Evolutionary conservation across 2,888 invertebrate species (phyloP).

Genomic region (Drosophila putrida): DNA sequence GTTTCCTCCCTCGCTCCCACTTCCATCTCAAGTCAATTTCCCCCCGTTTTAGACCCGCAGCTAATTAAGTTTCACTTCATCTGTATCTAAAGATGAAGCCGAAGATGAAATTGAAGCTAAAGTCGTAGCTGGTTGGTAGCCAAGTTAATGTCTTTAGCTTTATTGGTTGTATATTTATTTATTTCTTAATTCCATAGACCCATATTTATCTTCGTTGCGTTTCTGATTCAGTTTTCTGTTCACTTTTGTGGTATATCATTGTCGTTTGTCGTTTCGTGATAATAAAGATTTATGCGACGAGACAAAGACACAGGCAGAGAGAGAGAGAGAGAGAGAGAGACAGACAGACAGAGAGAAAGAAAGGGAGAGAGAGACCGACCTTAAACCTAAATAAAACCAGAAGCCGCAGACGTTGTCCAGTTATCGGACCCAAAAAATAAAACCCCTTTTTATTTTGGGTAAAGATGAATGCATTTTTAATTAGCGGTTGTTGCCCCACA

Average conservation of each 20-base stretch:
- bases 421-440: conserved; percentile 33
- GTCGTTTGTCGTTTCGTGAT: conserved; percentile 70
- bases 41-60: conserved; percentile 17
- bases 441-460: background rate
- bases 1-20: background rate
- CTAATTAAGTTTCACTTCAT: conserved; percentile 72
- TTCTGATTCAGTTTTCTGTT: conserved; percentile 23
- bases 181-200: conserved; percentile 65
- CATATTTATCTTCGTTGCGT: conserved; percentile 63
- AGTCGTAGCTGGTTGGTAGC: conserved; percentile 10
- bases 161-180: conserved; percentile 66
- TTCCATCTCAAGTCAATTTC: background rate
- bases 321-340: background rate
- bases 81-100: conserved; percentile 13
- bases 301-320: too few species aligned
- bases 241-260: conserved; percentile 55
- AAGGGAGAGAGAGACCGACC: too few species aligned
- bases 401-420: conserved; percentile 41
- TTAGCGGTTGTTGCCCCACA: conserved; percentile 56
- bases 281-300: conserved; percentile 71
- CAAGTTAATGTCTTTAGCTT: conserved; percentile 60
- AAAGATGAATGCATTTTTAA: conserved; percentile 77
- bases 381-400: conserved; percentile 39
- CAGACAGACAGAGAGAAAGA: background rate
- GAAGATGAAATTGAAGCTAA: background rate